A percentile compares a stretch with the other conserved stretches of the same genome.
These are phyloP conservation scores for Sminthurinus aureus DNA, from an alignment of 2,888 invertebrate species.

Conservation along the genomic window DNA sequence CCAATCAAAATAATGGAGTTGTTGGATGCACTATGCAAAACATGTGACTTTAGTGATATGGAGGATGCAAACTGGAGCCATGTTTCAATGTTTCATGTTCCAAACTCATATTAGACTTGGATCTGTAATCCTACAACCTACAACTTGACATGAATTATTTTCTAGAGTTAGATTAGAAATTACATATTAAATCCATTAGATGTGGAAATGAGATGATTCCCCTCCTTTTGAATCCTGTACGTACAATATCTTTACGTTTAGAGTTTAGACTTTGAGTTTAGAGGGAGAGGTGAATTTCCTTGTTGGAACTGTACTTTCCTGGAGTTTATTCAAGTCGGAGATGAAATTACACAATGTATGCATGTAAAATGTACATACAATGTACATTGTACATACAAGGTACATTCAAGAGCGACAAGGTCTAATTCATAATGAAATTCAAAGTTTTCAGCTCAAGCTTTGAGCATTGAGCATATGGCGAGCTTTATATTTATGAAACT, in stretches of 20 bases:
- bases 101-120: too few relatives aligned
- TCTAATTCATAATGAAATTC: slow-evolving; percentile 34
- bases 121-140: not conserved
- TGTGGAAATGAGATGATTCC: slow-evolving; percentile 1
- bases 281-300: not conserved
- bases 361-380: too few relatives aligned
- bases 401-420: too few relatives aligned
- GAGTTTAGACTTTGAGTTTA: not conserved
- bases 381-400: too few relatives aligned
- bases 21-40: too few relatives aligned
- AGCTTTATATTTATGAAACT: not conserved
- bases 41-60: too few relatives aligned
- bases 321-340: too few relatives aligned
- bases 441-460: slow-evolving; percentile 26
- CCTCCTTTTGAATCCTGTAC: not conserved
- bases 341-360: too few relatives aligned
- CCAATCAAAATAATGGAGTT: too few relatives aligned
- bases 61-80: too few relatives aligned
- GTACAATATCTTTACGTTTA: not conserved
- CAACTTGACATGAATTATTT: slow-evolving; percentile 7
- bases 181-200: slow-evolving; percentile 11
- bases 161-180: slow-evolving; percentile 13
- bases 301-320: not conserved
- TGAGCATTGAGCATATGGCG: slow-evolving; percentile 18
- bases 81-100: too few relatives aligned